A percentile compares a stretch with the other conserved stretches of the same genome.
Evolutionary conservation across 2,113 vertebrate genomes (phyloP).

Genomic region (Coreoperca whiteheadi): DNA sequence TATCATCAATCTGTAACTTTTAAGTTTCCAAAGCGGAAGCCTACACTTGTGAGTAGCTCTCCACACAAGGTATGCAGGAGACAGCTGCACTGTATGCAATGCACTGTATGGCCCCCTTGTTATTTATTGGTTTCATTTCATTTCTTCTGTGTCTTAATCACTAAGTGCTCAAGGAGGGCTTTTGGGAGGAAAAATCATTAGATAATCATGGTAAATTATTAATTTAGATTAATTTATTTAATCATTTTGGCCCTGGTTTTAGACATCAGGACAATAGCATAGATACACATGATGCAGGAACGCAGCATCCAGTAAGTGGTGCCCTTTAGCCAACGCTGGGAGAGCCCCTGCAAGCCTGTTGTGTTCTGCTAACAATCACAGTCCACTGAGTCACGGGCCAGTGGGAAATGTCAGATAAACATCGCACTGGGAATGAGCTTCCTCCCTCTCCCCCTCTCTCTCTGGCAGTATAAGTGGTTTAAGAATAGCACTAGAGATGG

Average conservation of each 20-base stretch:
- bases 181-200: slow-evolving; percentile 12
- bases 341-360: slow-evolving; percentile 53
- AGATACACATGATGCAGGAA: slow-evolving; percentile 53
- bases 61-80: slow-evolving; percentile 20
- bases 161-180: not conserved
- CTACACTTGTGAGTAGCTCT: not conserved
- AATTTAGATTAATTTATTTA: no score
- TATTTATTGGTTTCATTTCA: slow-evolving; percentile 26
- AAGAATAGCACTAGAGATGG: slow-evolving; percentile 75
- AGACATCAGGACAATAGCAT: slow-evolving; percentile 31
- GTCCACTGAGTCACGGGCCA: slow-evolving; percentile 70
- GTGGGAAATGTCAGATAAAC: slow-evolving; percentile 82
- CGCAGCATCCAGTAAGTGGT: slow-evolving; percentile 62
- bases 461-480: slow-evolving; percentile 71
- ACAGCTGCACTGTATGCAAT: not conserved
- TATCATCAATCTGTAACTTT: slow-evolving; percentile 33
- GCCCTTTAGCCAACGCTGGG: slow-evolving; percentile 50
- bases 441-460: slow-evolving; percentile 42
- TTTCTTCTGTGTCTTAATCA: slow-evolving; percentile 22
- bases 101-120: not conserved
- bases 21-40: slow-evolving; percentile 8
- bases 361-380: slow-evolving; percentile 72
- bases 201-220: slow-evolving; percentile 47
- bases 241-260: slow-evolving; percentile 34
- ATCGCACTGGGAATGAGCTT: slow-evolving; percentile 76